Percentiles rank a stretch among this genome's conserved stretches.
Evolutionary conservation across 2,113 vertebrate species (phyloP).

Genomic region (Trichechus manatus): DNA sequence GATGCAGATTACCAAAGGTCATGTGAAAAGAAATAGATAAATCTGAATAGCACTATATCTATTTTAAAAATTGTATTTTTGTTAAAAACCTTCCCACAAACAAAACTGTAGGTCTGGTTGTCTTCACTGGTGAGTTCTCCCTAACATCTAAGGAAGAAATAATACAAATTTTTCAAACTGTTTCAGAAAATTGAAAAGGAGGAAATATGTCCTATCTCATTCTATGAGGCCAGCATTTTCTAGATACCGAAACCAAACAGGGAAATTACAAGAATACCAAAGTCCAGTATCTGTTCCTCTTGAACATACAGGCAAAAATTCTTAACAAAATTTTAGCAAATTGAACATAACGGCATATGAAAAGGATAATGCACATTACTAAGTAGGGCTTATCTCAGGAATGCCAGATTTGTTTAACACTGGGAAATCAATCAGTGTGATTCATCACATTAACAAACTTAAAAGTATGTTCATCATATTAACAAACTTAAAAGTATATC

Average conservation of each 20-base stretch:
- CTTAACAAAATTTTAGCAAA: not conserved
- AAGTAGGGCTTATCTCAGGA: not conserved
- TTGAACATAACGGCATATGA: not conserved
- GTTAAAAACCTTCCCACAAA: not conserved
- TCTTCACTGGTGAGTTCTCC: not conserved
- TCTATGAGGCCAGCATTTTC: not conserved
- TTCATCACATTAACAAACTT: not conserved
- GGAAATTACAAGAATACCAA: not conserved
- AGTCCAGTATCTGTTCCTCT: not conserved
- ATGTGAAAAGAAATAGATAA: not conserved
- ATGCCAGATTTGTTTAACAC: not conserved
- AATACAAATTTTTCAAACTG: no score
- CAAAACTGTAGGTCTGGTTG: not conserved
- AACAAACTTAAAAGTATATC: no score
- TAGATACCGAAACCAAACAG: not conserved
- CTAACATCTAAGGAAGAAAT: not conserved
- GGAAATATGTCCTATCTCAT: not conserved
- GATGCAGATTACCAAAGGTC: not conserved
- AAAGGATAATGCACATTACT: not conserved
- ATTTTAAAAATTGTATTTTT: no score
- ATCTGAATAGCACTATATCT: no score
- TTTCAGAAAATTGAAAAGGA: conserved; percentile 11
- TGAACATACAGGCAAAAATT: not conserved
- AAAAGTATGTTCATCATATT: not conserved
- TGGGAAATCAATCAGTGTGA: no score